phyloP scores from a whole-genome alignment of 2,113 vertebrate species.

The Macrotus californicus region DNA sequence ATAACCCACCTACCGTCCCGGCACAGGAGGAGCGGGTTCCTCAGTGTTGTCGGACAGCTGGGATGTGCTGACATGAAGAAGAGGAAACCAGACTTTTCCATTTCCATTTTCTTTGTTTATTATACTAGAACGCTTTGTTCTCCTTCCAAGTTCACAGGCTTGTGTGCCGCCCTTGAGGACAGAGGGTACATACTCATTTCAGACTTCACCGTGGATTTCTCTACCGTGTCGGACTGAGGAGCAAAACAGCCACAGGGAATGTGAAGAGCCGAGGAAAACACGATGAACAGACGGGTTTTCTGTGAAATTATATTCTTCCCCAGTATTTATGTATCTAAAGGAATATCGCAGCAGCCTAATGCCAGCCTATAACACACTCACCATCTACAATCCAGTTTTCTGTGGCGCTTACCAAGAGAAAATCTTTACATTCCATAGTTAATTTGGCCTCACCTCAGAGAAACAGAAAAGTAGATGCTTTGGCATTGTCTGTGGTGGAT shows the following conservation, averaged over 20 bases:
- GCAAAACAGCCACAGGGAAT: neutral
- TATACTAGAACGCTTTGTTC: slow-evolving; percentile 48
- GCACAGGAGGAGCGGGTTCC: neutral
- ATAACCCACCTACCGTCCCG: neutral
- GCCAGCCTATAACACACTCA: neutral
- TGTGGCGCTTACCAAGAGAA: neutral
- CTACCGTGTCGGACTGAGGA: neutral
- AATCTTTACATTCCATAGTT: neutral
- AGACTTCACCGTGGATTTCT: neutral
- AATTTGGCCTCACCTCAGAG: neutral
- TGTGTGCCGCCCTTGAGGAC: slow-evolving; percentile 39
- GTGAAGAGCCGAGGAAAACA: neutral
- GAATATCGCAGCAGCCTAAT: neutral
- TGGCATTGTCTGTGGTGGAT: neutral
- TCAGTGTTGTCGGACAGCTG: slow-evolving; percentile 18
- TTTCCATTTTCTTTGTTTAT: slow-evolving; percentile 52
- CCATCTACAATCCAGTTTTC: neutral
- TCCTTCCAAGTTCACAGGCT: slow-evolving; percentile 36
- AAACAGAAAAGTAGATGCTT: neutral
- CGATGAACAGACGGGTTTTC: neutral
- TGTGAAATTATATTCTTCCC: neutral
- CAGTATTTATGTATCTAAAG: neutral
- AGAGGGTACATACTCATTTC: neutral
- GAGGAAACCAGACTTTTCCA: slow-evolving; percentile 48
- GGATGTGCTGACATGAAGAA: slow-evolving; percentile 30